Evolutionary conservation across 2,888 invertebrate species (phyloP).

Genomic region (Drosophila eohydei): DNA sequence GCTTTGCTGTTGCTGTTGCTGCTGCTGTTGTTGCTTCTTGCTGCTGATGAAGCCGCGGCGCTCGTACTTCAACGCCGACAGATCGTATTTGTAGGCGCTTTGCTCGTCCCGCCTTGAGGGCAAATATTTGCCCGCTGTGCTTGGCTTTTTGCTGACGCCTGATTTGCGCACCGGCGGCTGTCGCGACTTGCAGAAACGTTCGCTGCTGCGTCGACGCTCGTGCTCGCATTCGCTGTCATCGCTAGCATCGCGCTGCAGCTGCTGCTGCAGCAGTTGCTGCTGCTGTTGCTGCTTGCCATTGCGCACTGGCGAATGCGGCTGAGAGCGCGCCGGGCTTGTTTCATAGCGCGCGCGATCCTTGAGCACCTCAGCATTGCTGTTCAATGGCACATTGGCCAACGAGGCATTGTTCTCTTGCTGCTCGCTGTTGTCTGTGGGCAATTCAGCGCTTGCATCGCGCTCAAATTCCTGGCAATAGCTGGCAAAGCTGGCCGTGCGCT

Average conservation of each 20-base stretch:
- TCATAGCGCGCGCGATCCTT: conserved; percentile 81
- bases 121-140: conserved; percentile 73
- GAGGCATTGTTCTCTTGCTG: conserved; percentile 79
- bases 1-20: conserved; percentile 46
- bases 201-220: conserved; percentile 88
- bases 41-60: conserved; percentile 84
- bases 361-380: conserved; percentile 53
- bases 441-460: conserved; percentile 50
- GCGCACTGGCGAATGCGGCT: conserved; percentile 83
- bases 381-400: conserved; percentile 70
- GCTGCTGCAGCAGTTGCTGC: conserved; percentile 25
- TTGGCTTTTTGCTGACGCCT: conserved; percentile 82
- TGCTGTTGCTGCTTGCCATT: conserved; percentile 29
- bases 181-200: conserved; percentile 88
- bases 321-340: conserved; percentile 85
- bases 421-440: conserved; percentile 28
- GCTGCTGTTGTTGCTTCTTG: conserved; percentile 69
- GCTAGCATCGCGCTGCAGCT: conserved; percentile 82
- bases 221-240: conserved; percentile 87
- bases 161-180: conserved; percentile 86
- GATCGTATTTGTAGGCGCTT: conserved; percentile 84
- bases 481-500: conserved; percentile 79
- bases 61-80: conserved; percentile 83
- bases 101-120: conserved; percentile 82
- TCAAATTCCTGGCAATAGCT: conserved; percentile 77